These are phyloP conservation scores for Vespertilio murinus DNA, from an alignment of 2,797 vertebrate genomes.

Conservation along the genomic window DNA sequence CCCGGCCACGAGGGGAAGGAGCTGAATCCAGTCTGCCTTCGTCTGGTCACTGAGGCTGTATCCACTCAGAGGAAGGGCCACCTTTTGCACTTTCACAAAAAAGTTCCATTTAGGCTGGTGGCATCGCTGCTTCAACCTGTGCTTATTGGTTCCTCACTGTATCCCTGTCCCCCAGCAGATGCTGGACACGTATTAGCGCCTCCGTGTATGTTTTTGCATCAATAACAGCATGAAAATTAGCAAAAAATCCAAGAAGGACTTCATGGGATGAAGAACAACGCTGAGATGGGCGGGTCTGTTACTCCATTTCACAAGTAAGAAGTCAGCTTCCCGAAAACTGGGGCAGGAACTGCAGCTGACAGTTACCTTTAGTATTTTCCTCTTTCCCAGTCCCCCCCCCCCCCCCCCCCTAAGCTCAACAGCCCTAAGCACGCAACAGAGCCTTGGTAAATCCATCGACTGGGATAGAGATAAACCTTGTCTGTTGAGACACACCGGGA, in stretches of 20 bases:
- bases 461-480: background rate
- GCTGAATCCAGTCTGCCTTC: background rate
- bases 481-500: background rate
- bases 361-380: background rate
- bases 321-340: background rate
- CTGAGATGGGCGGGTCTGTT: background rate
- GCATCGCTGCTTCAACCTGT: background rate
- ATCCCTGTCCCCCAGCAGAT: background rate
- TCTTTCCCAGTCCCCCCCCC: background rate
- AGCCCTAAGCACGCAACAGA: background rate
- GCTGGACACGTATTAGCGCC: background rate
- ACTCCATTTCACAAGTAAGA: background rate
- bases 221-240: background rate
- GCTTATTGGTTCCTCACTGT: background rate
- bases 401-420: background rate
- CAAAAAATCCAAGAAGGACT: background rate
- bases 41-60: background rate
- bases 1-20: background rate
- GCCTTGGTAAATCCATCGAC: background rate
- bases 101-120: background rate
- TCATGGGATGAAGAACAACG: background rate
- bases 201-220: background rate
- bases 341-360: background rate
- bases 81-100: background rate
- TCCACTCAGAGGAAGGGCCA: background rate